Conservation (phyloP, 2,113 vertebrate species). For the Phaetusa simplex region DNA sequence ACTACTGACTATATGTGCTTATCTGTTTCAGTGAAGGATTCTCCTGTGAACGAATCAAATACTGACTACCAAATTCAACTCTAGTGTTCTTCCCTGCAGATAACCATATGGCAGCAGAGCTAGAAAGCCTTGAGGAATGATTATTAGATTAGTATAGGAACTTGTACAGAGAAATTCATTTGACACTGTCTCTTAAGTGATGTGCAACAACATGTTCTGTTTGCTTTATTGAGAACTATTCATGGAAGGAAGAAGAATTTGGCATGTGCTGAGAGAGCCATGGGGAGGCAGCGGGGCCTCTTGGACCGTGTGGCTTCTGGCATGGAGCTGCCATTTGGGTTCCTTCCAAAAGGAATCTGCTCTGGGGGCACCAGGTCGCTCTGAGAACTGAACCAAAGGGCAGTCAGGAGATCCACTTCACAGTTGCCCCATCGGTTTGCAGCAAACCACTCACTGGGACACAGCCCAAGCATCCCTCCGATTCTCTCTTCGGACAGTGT, state of each 20-base stretch:
- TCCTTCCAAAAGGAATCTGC: background rate
- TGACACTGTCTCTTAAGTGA: background rate
- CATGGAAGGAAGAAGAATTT: background rate
- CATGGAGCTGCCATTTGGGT: fast-evolving
- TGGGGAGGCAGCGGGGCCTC: fast-evolving
- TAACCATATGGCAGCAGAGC: background rate
- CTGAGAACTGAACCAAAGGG: background rate
- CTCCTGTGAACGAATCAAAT: background rate
- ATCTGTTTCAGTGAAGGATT: background rate
- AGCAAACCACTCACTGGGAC: background rate
- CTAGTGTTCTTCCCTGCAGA: background rate
- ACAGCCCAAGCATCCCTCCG: background rate
- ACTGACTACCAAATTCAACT: background rate
- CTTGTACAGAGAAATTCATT: background rate
- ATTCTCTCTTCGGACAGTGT: fast-evolving
- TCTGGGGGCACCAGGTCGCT: background rate
- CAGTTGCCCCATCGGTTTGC: background rate
- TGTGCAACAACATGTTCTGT: background rate
- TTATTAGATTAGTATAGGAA: background rate
- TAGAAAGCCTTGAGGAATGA: background rate
- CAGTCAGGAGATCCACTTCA: background rate
- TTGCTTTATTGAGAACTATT: background rate
- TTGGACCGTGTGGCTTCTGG: fast-evolving
- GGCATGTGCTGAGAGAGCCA: background rate
- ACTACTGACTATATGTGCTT: background rate